Evolutionary conservation across 92 coral and sea anemone species (phyloP).

Genomic region (Zoanthus sociatus): DNA sequence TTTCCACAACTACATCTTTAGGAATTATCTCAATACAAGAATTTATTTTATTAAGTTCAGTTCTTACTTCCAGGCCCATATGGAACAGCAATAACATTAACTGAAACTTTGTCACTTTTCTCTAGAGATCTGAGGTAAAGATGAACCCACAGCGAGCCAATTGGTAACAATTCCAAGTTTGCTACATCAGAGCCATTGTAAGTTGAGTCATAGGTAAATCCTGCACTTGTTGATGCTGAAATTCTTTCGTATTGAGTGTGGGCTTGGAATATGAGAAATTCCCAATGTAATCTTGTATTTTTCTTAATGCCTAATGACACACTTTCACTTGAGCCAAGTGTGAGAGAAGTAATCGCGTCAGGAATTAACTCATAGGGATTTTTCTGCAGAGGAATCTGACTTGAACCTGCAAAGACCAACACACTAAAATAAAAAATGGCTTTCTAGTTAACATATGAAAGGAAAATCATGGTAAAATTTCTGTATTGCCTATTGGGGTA

Average conservation of each 20-base stretch:
- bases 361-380: slow-evolving; percentile 50
- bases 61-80: slow-evolving; percentile 79
- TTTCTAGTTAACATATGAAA: too few relatives aligned
- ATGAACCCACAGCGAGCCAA: background rate
- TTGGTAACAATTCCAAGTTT: slow-evolving; percentile 58
- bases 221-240: slow-evolving; percentile 57
- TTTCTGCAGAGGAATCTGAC: background rate
- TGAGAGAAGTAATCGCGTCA: slow-evolving; percentile 35
- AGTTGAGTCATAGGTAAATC: slow-evolving; percentile 50
- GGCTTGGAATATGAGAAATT: slow-evolving; percentile 85
- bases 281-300: slow-evolving; percentile 54
- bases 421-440: too few relatives aligned
- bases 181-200: slow-evolving; percentile 77
- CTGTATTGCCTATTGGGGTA: too few relatives aligned
- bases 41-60: background rate
- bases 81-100: slow-evolving; percentile 75
- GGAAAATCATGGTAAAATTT: too few relatives aligned
- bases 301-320: slow-evolving; percentile 36
- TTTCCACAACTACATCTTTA: too few relatives aligned
- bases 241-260: slow-evolving; percentile 74
- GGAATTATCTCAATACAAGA: background rate
- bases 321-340: slow-evolving; percentile 3
- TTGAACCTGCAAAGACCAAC: background rate
- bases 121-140: slow-evolving; percentile 63
- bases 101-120: slow-evolving; percentile 42